These are phyloP conservation scores for Oophaga pumilio DNA, from an alignment of 2,113 vertebrate species.

Conservation along the genomic window DNA sequence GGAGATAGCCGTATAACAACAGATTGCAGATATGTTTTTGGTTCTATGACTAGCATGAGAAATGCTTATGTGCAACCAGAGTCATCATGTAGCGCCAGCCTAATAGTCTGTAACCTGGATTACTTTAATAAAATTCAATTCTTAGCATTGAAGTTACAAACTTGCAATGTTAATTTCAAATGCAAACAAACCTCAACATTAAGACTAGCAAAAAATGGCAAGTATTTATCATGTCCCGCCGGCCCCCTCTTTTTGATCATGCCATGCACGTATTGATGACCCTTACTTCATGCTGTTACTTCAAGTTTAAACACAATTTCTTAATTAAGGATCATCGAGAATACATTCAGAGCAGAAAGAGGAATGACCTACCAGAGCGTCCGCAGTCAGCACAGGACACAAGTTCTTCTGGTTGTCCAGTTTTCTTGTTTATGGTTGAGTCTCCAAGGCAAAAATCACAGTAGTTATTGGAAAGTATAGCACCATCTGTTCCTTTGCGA, in stretches of 20 bases:
- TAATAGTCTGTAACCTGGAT: neutral
- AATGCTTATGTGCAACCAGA: too few species aligned
- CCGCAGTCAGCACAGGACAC: slow-evolving; percentile 91
- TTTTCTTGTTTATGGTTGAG: slow-evolving; percentile 91
- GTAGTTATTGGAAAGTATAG: slow-evolving; percentile 92
- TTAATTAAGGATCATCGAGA: slow-evolving; percentile 36
- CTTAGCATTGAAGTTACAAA: neutral
- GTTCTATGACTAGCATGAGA: too few species aligned
- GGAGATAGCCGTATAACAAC: too few species aligned
- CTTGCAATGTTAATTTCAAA: neutral
- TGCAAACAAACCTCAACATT: neutral
- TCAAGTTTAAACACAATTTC: slow-evolving; percentile 6
- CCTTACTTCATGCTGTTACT: neutral
- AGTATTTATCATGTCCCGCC: too few species aligned
- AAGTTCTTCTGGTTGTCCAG: slow-evolving; percentile 89
- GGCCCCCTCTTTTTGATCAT: neutral
- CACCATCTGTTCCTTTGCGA: slow-evolving; percentile 88
- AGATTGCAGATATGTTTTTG: too few species aligned
- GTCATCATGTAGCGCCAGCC: too few species aligned
- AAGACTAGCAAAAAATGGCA: neutral
- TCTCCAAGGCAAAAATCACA: slow-evolving; percentile 95
- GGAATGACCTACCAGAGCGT: slow-evolving; percentile 84
- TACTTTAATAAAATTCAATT: neutral
- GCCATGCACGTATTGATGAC: neutral
- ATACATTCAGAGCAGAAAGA: slow-evolving; percentile 41